A percentile compares a stretch with the other conserved stretches of the same genome.
Conservation (phyloP, 1,140 invertebrate species). For the Drosophila pachea region DNA sequence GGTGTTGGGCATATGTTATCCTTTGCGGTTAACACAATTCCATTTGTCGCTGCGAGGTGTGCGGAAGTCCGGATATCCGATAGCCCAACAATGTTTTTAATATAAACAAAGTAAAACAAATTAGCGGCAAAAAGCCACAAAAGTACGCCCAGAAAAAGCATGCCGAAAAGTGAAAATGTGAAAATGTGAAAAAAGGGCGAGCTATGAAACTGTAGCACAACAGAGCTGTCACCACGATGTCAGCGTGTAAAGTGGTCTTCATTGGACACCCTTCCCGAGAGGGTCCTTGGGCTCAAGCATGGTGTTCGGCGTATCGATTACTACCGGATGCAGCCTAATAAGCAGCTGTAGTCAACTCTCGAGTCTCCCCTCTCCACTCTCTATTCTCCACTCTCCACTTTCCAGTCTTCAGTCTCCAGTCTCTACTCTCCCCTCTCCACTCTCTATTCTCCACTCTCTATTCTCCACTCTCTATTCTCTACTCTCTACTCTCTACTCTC, state of each 20-base stretch:
- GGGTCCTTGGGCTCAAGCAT: not conserved
- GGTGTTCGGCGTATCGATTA: too few relatives aligned
- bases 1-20: slow-evolving; percentile 63
- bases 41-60: slow-evolving; percentile 37
- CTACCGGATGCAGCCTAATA: too few relatives aligned
- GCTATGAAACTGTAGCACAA: not conserved
- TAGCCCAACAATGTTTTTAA: slow-evolving; percentile 70
- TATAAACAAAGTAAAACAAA: slow-evolving; percentile 78
- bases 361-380: too few relatives aligned
- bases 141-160: slow-evolving; percentile 10
- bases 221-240: slow-evolving; percentile 10
- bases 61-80: slow-evolving; percentile 32
- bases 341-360: too few relatives aligned
- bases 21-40: slow-evolving; percentile 74
- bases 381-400: too few relatives aligned
- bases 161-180: not conserved
- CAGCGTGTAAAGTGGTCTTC: slow-evolving; percentile 58
- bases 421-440: too few relatives aligned
- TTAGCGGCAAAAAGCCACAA: slow-evolving; percentile 55
- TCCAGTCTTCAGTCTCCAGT: too few relatives aligned
- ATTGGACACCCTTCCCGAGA: slow-evolving; percentile 37
- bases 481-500: too few relatives aligned
- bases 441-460: too few relatives aligned
- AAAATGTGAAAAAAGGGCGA: slow-evolving; percentile 2
- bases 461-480: too few relatives aligned